Evolutionary conservation across 2,888 invertebrate genomes (phyloP).

Genomic region (Lymantria monacha): DNA sequence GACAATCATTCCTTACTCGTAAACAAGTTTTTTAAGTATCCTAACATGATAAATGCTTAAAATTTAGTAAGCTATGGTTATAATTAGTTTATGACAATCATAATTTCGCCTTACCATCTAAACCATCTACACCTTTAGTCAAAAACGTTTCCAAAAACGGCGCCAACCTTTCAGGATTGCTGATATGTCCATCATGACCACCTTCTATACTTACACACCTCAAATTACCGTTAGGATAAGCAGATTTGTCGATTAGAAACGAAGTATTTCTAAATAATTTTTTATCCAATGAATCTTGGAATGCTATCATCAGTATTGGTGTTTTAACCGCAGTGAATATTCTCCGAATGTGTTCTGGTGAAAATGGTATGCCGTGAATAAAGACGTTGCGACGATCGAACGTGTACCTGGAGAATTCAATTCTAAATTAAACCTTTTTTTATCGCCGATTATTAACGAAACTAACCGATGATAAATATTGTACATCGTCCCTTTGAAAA

Average conservation of each 20-base stretch:
- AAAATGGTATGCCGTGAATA: slow-evolving; percentile 52
- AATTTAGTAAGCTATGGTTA: no score
- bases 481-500: no score
- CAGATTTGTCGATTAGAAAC: slow-evolving; percentile 50
- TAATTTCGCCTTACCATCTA: slow-evolving; percentile 55
- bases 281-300: slow-evolving; percentile 37
- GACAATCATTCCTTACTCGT: no score
- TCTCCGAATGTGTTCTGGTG: slow-evolving; percentile 48
- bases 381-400: slow-evolving; percentile 78
- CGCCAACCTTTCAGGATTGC: slow-evolving; percentile 77
- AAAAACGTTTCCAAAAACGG: slow-evolving; percentile 62
- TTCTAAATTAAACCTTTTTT: no score
- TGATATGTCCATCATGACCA: slow-evolving; percentile 83
- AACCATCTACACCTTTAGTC: slow-evolving; percentile 42
- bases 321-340: slow-evolving; percentile 48
- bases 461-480: no score
- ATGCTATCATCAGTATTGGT: slow-evolving; percentile 47
- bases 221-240: slow-evolving; percentile 42
- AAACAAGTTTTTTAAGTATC: no score
- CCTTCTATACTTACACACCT: slow-evolving; percentile 67
- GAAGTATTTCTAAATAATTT: slow-evolving; percentile 40
- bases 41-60: no score
- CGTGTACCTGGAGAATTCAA: slow-evolving; percentile 61
- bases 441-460: no score
- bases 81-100: slow-evolving; percentile 17